phyloP scores from a whole-genome alignment of 2,797 vertebrate genomes.

The Crotalus adamanteus region DNA sequence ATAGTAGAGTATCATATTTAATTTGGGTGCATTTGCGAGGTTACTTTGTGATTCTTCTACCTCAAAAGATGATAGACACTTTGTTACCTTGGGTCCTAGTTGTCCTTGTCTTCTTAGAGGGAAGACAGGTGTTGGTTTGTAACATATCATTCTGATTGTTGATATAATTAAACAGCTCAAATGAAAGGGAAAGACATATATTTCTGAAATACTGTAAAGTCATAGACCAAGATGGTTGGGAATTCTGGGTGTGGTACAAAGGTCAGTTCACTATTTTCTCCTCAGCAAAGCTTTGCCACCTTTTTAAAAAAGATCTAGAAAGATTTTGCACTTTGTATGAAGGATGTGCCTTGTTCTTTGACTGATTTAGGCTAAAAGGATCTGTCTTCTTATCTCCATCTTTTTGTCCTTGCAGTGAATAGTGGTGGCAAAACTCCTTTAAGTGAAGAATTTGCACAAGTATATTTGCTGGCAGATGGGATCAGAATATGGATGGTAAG shows the following conservation, averaged over 20 bases:
- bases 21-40: background rate
- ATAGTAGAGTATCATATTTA: background rate
- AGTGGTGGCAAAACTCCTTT: slow-evolving; percentile 81
- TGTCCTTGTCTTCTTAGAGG: background rate
- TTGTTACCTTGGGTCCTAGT: background rate
- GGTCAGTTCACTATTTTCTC: background rate
- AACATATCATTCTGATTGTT: background rate
- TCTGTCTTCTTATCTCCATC: slow-evolving; percentile 20
- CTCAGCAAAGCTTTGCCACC: background rate
- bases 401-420: slow-evolving; percentile 75
- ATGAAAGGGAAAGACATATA: background rate
- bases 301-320: background rate
- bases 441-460: slow-evolving; percentile 88
- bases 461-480: slow-evolving; percentile 87
- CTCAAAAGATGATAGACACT: background rate
- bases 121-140: background rate
- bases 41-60: background rate
- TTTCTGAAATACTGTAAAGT: background rate
- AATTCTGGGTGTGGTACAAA: background rate
- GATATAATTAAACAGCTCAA: background rate
- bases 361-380: slow-evolving; percentile 29
- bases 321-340: no score
- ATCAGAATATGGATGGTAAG: slow-evolving; percentile 99
- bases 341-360: background rate
- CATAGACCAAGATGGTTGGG: background rate